These are phyloP conservation scores for Corythaeola cristata DNA, from an alignment of 2,113 vertebrate species.

Conservation along the genomic window DNA sequence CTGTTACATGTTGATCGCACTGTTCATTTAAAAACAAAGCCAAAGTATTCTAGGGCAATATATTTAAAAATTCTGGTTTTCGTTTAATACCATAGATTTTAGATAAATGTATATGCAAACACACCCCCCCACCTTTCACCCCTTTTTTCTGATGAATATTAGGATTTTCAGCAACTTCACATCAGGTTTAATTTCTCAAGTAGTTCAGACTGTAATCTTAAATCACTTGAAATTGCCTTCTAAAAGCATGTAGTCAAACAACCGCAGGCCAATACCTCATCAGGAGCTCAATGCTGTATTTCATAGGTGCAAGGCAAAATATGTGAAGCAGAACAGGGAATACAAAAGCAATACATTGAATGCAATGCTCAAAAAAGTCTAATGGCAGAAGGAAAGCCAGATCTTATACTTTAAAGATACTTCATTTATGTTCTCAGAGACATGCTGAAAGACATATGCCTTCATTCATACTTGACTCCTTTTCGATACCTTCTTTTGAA, in stretches of 20 bases:
- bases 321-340: background rate
- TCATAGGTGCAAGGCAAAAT: background rate
- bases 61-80: background rate
- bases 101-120: background rate
- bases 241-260: background rate
- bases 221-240: background rate
- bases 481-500: background rate
- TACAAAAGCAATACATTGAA: background rate
- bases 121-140: background rate
- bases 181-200: background rate
- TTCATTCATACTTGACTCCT: background rate
- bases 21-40: background rate
- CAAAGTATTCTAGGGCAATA: background rate
- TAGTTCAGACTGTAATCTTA: background rate
- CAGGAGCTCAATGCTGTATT: background rate
- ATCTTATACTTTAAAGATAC: background rate
- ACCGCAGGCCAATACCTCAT: background rate
- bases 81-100: background rate
- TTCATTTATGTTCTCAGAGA: background rate
- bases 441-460: background rate
- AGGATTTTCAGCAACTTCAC: background rate
- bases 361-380: background rate
- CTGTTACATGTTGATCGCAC: background rate
- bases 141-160: background rate
- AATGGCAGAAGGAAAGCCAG: background rate